phyloP scores from a whole-genome alignment of 2,888 invertebrate genomes.

The Boloria selene region DNA sequence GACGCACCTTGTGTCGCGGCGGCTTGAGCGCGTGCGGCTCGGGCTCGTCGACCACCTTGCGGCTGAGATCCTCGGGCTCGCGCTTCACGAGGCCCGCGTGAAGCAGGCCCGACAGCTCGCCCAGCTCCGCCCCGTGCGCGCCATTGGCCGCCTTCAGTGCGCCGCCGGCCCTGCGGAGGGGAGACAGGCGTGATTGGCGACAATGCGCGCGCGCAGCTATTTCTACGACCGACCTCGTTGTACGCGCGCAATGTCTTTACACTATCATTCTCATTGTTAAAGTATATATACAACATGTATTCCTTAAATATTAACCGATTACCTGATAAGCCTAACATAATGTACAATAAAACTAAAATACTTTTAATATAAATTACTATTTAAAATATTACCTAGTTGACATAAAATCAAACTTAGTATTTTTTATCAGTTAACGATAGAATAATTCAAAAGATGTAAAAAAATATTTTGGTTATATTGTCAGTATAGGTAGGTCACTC shows the following conservation, averaged over 20 bases:
- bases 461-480: too few species aligned
- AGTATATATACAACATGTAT: slow-evolving; percentile 5
- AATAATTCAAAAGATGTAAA: too few species aligned
- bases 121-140: slow-evolving; percentile 86
- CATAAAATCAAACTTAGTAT: too few species aligned
- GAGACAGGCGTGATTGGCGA: slow-evolving; percentile 78
- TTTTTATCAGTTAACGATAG: too few species aligned
- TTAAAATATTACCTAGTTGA: too few species aligned
- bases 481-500: too few species aligned
- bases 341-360: too few species aligned
- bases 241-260: slow-evolving; percentile 61
- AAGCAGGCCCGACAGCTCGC: slow-evolving; percentile 83
- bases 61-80: slow-evolving; percentile 91
- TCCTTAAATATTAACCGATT: slow-evolving; percentile 7
- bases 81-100: slow-evolving; percentile 88
- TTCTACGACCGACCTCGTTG: slow-evolving; percentile 51
- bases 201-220: slow-evolving; percentile 65
- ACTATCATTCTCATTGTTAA: slow-evolving; percentile 54
- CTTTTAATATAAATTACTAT: too few species aligned
- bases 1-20: slow-evolving; percentile 86
- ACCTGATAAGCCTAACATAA: neutral
- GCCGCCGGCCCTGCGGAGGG: slow-evolving; percentile 85
- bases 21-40: slow-evolving; percentile 83
- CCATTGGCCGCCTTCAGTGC: slow-evolving; percentile 86
- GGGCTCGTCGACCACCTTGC: slow-evolving; percentile 85